Evolutionary conservation across 2,113 vertebrate genomes (phyloP).

Genomic region (Chlorodrepanis virens): DNA sequence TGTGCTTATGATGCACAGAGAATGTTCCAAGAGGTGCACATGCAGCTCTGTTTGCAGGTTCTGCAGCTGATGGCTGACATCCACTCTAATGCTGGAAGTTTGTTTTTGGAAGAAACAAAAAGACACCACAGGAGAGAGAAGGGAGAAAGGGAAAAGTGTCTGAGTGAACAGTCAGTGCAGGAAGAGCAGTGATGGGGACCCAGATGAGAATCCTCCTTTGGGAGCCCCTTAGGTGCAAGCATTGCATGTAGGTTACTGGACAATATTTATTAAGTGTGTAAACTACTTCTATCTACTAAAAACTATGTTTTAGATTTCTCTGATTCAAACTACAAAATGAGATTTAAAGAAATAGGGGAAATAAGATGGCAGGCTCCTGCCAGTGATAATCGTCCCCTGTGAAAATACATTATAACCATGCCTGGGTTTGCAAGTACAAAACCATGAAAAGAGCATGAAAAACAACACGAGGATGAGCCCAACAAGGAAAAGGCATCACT

Average conservation of each 20-base stretch:
- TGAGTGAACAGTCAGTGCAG: background rate
- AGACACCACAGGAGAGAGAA: rapidly evolving
- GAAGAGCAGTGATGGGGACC: background rate
- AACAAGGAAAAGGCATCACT: background rate
- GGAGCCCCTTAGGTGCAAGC: background rate
- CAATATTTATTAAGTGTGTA: background rate
- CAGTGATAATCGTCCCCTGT: background rate
- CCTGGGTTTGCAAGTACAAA: background rate
- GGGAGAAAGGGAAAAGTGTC: background rate
- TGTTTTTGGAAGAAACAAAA: background rate
- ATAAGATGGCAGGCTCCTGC: background rate
- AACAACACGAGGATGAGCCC: background rate
- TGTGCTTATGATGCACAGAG: background rate
- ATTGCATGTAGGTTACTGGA: background rate
- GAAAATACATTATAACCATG: background rate
- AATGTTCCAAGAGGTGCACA: background rate
- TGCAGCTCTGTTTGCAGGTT: background rate
- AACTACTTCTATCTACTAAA: background rate
- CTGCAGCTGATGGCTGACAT: background rate
- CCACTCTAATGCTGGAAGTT: background rate
- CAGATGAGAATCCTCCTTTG: background rate
- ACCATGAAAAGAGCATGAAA: background rate
- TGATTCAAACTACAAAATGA: background rate
- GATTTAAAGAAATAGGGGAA: background rate
- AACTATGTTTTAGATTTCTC: background rate